These are phyloP conservation scores for Heterodera filipjevi DNA, from an alignment of 2,888 invertebrate genomes.

Conservation along the genomic window DNA sequence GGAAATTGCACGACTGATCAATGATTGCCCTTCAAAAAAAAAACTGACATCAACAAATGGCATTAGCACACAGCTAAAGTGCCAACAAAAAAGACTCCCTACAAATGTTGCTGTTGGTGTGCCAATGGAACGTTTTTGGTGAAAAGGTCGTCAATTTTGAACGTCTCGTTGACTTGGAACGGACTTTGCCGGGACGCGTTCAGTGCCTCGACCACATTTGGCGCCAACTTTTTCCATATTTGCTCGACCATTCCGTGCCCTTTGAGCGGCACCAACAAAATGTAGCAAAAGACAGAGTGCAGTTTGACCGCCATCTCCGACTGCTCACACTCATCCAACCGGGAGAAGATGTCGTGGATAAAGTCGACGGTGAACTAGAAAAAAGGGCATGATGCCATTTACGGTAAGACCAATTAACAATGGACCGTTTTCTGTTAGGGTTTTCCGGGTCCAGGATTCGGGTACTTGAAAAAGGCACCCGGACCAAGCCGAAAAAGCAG, in stretches of 20 bases:
- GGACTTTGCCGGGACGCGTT: not conserved
- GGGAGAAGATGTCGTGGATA: not conserved
- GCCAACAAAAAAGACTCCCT: no score
- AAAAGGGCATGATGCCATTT: not conserved
- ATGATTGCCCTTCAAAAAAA: not conserved
- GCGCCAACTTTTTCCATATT: not conserved
- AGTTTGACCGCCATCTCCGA: not conserved
- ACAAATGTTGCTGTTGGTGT: not conserved
- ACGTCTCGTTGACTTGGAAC: not conserved
- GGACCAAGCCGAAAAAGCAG: no score
- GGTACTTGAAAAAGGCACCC: no score
- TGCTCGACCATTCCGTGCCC: not conserved
- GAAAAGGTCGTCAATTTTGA: not conserved
- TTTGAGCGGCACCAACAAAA: not conserved
- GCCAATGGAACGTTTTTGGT: not conserved
- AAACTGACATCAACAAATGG: not conserved
- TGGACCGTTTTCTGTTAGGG: no score
- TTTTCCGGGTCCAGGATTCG: no score
- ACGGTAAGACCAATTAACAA: no score
- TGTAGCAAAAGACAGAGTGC: not conserved
- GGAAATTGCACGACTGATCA: conserved; percentile 3
- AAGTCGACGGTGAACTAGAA: not conserved
- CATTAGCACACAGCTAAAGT: no score
- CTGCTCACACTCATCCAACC: not conserved
- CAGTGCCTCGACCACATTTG: not conserved